Percentiles rank a stretch among this genome's conserved stretches.
phyloP scores from a whole-genome alignment of 92 coral and sea anemone genomes.

The Blastomussa wellsi region DNA sequence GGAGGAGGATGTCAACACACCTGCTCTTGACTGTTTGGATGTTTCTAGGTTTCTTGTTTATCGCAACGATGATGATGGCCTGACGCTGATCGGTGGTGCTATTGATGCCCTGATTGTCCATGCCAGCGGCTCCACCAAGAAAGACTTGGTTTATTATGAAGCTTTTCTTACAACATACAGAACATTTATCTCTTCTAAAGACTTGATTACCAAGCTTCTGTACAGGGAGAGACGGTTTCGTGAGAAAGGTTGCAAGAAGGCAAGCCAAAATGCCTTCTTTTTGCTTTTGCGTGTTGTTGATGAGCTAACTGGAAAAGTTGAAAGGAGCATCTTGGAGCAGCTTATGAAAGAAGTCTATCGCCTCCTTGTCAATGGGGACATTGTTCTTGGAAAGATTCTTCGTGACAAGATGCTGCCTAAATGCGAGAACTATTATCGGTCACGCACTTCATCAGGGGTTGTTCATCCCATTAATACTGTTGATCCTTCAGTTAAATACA shows the following conservation, averaged over 20 bases:
- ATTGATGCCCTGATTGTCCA: slow-evolving; percentile 97
- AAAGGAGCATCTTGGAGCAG: slow-evolving; percentile 90
- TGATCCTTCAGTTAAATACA: slow-evolving; percentile 42
- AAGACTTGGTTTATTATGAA: slow-evolving; percentile 87
- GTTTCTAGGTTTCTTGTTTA: slow-evolving; percentile 88
- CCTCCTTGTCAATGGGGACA: slow-evolving; percentile 86
- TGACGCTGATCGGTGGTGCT: slow-evolving; percentile 90
- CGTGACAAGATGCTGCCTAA: slow-evolving; percentile 93
- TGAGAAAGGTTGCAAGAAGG: slow-evolving; percentile 92
- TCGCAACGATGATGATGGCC: slow-evolving; percentile 80
- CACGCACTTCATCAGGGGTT: slow-evolving; percentile 63
- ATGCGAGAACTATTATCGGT: slow-evolving; percentile 85
- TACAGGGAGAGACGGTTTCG: slow-evolving; percentile 96
- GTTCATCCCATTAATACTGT: slow-evolving; percentile 39
- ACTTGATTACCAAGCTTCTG: slow-evolving; percentile 80
- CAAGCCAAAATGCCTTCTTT: slow-evolving; percentile 92
- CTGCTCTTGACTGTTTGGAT: slow-evolving; percentile 96
- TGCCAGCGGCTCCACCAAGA: slow-evolving; percentile 89
- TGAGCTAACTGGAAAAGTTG: slow-evolving; percentile 92
- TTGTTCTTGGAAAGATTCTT: slow-evolving; percentile 82
- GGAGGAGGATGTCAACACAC: slow-evolving; percentile 90
- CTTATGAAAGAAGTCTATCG: slow-evolving; percentile 90
- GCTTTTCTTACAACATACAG: slow-evolving; percentile 95
- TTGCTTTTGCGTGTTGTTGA: slow-evolving; percentile 90
- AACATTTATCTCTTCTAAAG: slow-evolving; percentile 83